phyloP scores from a whole-genome alignment of 2,797 vertebrate species.

The Notolabrus celidotus region DNA sequence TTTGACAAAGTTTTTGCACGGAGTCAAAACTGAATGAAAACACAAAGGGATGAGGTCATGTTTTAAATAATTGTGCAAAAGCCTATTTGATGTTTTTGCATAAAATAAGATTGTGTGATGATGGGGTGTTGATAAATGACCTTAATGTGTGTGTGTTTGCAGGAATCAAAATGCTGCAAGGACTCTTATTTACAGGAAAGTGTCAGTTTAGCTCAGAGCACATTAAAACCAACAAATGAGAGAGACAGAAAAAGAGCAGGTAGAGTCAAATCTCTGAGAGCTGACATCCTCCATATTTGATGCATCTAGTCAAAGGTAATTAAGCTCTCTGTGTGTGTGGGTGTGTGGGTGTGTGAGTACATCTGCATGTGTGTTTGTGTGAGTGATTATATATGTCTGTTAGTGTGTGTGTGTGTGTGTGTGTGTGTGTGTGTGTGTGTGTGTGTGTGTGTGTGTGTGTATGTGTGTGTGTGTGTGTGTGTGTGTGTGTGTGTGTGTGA shows the following conservation, averaged over 20 bases:
- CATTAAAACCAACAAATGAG: conserved; percentile 1
- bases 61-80: no score
- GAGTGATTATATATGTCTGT: conserved; percentile 2
- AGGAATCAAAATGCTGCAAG: no score
- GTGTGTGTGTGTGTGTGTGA: not conserved
- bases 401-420: not conserved
- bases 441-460: not conserved
- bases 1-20: not conserved
- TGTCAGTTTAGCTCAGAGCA: not conserved
- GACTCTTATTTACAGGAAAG: no score
- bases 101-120: no score
- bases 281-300: conserved; percentile 76
- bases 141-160: no score
- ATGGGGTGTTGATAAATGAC: no score
- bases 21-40: not conserved
- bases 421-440: not conserved
- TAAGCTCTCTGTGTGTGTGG: conserved; percentile 60
- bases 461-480: conserved; percentile 1
- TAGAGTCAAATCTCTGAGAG: conserved; percentile 52
- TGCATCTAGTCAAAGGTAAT: conserved; percentile 82
- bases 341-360: conserved; percentile 11
- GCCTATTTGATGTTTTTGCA: no score
- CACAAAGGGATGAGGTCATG: no score
- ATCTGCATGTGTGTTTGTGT: not conserved
- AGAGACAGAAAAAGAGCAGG: conserved; percentile 43